Percentiles rank a stretch among this genome's conserved stretches.
Evolutionary conservation across 2,113 vertebrate genomes (phyloP).

Genomic region (Xenopus laevis): DNA sequence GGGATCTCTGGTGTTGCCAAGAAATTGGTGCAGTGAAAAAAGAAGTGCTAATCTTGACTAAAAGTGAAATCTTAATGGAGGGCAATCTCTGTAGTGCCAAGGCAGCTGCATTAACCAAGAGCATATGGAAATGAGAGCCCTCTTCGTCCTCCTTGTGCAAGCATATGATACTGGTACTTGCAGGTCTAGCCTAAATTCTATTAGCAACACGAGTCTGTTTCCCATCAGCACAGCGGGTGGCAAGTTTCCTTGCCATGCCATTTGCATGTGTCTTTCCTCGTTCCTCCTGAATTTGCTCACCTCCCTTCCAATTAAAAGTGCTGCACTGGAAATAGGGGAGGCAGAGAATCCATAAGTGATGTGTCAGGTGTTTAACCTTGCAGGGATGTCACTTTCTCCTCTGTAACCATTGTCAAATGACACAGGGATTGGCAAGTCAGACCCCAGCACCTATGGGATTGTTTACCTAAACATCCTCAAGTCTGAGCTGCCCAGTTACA

Average conservation of each 20-base stretch:
- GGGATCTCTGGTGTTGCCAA: no score
- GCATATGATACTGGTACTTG: conserved; percentile 6
- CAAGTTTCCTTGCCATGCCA: background rate
- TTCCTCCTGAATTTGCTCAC: no score
- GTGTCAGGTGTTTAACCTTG: no score
- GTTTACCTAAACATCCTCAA: background rate
- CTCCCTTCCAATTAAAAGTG: no score
- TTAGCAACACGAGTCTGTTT: background rate
- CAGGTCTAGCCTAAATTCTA: conserved; percentile 7
- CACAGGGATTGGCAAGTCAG: no score
- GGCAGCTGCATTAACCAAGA: background rate
- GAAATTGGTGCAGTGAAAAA: no score
- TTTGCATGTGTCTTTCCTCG: no score
- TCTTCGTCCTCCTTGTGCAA: background rate
- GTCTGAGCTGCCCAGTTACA: conserved; percentile 6
- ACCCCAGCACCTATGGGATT: no score
- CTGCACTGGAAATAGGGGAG: no score
- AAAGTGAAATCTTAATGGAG: background rate
- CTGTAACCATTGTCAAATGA: background rate
- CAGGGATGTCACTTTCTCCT: background rate
- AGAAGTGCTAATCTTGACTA: background rate
- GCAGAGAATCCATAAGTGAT: no score
- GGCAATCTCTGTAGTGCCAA: background rate
- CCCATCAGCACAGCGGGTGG: background rate
- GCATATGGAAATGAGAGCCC: background rate